Conservation (phyloP, 2,113 vertebrate genomes). For the Macquaria ambigua region DNA sequence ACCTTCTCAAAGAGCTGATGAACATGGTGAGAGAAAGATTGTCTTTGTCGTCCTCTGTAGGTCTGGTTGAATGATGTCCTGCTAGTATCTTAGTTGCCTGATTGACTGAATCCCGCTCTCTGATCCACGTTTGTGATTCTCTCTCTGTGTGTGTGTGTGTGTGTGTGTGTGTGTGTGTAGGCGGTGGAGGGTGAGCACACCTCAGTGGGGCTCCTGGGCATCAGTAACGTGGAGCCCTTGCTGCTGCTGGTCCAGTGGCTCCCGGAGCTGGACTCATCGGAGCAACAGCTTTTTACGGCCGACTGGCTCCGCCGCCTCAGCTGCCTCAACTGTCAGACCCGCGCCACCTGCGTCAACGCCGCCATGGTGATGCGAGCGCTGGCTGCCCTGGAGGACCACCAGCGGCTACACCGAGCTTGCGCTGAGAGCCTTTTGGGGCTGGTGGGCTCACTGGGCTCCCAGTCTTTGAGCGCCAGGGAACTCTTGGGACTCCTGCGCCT, state of each 20-base stretch:
- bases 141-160: not conserved
- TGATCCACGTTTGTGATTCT: not conserved
- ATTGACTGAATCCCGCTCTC: not conserved
- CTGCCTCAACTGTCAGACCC: slow-evolving; percentile 94
- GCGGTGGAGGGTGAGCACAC: slow-evolving; percentile 97
- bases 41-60: slow-evolving; percentile 1
- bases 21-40: slow-evolving; percentile 90
- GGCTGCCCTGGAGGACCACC: slow-evolving; percentile 85
- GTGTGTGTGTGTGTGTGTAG: slow-evolving; percentile 70
- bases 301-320: slow-evolving; percentile 94
- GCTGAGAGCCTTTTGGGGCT: slow-evolving; percentile 93
- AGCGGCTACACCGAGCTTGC: slow-evolving; percentile 86
- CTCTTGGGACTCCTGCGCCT: slow-evolving; percentile 88
- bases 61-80: not conserved
- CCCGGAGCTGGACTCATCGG: slow-evolving; percentile 91
- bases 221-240: slow-evolving; percentile 97
- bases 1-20: slow-evolving; percentile 97
- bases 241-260: slow-evolving; percentile 97
- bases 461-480: slow-evolving; percentile 92
- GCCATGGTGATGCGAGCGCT: slow-evolving; percentile 91
- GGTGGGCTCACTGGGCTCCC: slow-evolving; percentile 92
- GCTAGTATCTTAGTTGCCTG: too few species aligned
- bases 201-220: slow-evolving; percentile 94
- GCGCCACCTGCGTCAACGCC: slow-evolving; percentile 94
- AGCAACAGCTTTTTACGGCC: slow-evolving; percentile 94